phyloP scores from a whole-genome alignment of 2,797 vertebrate species.

The Capromys pilorides region DNA sequence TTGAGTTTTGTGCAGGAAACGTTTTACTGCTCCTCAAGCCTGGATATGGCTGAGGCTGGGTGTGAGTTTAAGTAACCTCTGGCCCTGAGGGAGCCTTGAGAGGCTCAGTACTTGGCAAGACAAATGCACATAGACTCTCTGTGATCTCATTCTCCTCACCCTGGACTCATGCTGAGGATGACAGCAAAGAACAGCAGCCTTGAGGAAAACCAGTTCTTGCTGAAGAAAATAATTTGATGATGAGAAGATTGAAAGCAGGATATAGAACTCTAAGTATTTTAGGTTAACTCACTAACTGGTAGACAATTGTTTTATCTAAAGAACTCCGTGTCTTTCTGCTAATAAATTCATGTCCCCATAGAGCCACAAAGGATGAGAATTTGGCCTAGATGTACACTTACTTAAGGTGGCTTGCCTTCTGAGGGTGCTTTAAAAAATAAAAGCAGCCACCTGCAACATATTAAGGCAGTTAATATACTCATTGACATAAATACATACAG shows the following conservation, averaged over 20 bases:
- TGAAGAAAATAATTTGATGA: slow-evolving; percentile 21
- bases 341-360: slow-evolving; percentile 62
- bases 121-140: neutral
- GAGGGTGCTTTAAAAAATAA: slow-evolving; percentile 68
- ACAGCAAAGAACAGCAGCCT: neutral
- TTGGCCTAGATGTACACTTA: slow-evolving; percentile 66
- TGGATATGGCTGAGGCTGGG: neutral
- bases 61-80: neutral
- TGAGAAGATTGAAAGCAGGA: slow-evolving; percentile 59
- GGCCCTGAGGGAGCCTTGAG: neutral
- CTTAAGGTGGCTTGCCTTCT: slow-evolving; percentile 59
- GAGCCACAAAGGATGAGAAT: slow-evolving; percentile 70
- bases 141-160: slow-evolving; percentile 4
- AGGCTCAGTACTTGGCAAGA: neutral
- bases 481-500: slow-evolving; percentile 73
- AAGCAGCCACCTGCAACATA: slow-evolving; percentile 69
- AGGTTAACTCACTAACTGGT: slow-evolving; percentile 18
- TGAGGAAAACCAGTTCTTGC: slow-evolving; percentile 25
- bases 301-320: slow-evolving; percentile 66
- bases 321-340: slow-evolving; percentile 53
- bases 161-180: neutral
- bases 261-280: neutral
- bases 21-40: neutral
- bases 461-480: slow-evolving; percentile 67
- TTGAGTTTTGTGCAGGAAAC: neutral